Evolutionary conservation across 2,113 vertebrate genomes (phyloP).

Genomic region (Tyto alba): DNA sequence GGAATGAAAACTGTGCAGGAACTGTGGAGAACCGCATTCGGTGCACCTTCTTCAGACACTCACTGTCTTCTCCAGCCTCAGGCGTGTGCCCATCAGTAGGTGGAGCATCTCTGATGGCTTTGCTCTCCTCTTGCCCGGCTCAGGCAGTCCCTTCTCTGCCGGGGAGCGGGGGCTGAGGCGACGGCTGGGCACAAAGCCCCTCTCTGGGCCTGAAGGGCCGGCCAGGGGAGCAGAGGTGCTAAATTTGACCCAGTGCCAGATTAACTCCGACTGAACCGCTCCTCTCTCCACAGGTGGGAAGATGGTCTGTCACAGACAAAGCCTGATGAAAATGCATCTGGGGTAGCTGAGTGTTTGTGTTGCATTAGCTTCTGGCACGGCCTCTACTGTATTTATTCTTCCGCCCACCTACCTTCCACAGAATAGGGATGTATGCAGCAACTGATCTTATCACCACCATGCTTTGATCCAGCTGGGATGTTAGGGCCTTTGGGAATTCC

Average conservation of each 20-base stretch:
- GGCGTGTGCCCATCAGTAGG: background rate
- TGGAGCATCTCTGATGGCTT: background rate
- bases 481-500: slow-evolving; percentile 51
- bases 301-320: background rate
- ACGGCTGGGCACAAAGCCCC: background rate
- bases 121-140: background rate
- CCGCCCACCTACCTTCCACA: slow-evolving; percentile 51
- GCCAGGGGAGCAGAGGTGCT: background rate
- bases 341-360: slow-evolving; percentile 14
- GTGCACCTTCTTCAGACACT: background rate
- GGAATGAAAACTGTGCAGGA: background rate
- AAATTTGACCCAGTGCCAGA: background rate
- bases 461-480: slow-evolving; percentile 55
- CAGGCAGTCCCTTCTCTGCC: background rate
- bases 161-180: background rate
- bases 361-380: slow-evolving; percentile 15
- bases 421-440: slow-evolving; percentile 52
- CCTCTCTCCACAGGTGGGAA: background rate
- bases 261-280: background rate
- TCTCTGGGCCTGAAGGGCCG: background rate
- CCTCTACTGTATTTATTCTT: slow-evolving; percentile 34
- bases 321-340: slow-evolving; percentile 24
- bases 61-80: background rate
- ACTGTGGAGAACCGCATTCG: background rate
- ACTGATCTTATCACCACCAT: slow-evolving; percentile 40